Evolutionary conservation across 1,140 invertebrate genomes (phyloP).

Genomic region (Pemphigus obesinymphae): DNA sequence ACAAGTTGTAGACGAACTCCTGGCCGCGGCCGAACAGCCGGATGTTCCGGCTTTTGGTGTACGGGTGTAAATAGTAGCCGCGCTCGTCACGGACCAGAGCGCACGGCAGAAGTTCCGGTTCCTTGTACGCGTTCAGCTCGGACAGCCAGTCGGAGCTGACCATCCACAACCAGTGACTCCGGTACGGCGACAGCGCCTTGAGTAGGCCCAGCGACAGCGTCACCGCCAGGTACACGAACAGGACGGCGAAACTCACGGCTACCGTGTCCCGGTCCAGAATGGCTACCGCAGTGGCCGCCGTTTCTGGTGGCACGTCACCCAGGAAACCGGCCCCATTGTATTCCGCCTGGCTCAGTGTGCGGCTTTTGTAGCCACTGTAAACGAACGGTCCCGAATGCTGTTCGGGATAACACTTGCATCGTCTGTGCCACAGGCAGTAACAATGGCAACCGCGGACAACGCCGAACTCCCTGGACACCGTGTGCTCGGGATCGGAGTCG

Average conservation of each 20-base stretch:
- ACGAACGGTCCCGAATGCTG: neutral
- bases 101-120: neutral
- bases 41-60: neutral
- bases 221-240: neutral
- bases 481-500: neutral
- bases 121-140: neutral
- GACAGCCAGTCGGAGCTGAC: neutral
- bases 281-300: neutral
- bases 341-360: neutral
- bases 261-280: neutral
- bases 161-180: neutral
- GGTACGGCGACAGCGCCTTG: neutral
- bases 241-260: neutral
- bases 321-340: neutral
- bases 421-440: slow-evolving; percentile 10
- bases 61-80: neutral
- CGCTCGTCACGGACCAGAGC: neutral
- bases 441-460: neutral
- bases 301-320: neutral
- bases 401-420: neutral
- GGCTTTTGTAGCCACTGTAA: no score
- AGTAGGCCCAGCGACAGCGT: neutral
- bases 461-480: neutral
- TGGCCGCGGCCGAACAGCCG: neutral
- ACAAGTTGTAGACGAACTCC: neutral